Conservation (phyloP, 2,888 invertebrate species). For the Scotopteryx bipunctaria region DNA sequence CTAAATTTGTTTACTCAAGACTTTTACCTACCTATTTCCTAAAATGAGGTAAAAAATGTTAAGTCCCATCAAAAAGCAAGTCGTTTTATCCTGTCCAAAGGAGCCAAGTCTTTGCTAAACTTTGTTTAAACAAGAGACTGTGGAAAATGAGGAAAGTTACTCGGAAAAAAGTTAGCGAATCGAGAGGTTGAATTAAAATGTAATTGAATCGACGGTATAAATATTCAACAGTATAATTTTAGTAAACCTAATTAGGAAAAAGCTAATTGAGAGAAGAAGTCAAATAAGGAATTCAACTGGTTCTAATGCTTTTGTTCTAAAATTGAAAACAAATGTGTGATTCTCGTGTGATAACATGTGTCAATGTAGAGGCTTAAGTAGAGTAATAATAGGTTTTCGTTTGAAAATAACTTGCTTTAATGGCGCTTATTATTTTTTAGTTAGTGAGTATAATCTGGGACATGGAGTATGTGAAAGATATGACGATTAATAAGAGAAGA, state of each 20-base stretch:
- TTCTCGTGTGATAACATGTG: too few species aligned
- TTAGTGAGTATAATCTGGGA: too few species aligned
- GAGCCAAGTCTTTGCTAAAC: conserved; percentile 58
- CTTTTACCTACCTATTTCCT: not conserved
- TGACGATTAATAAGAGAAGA: too few species aligned
- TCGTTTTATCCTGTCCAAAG: conserved; percentile 68
- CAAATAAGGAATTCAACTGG: conserved; percentile 4
- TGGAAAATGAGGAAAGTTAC: conserved; percentile 78
- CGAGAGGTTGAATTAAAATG: conserved; percentile 60
- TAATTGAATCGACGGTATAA: conserved; percentile 57
- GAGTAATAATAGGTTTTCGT: too few species aligned
- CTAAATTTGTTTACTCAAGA: conserved; percentile 11
- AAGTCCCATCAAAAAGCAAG: conserved; percentile 60
- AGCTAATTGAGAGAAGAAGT: conserved; percentile 14
- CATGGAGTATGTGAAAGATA: too few species aligned
- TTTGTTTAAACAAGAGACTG: conserved; percentile 71
- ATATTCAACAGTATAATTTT: conserved; percentile 46
- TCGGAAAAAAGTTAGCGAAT: conserved; percentile 63
- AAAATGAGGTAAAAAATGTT: conserved; percentile 16
- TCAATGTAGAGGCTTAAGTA: too few species aligned
- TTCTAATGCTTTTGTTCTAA: too few species aligned
- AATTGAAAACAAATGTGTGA: too few species aligned
- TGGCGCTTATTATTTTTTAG: too few species aligned
- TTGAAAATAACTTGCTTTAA: too few species aligned
- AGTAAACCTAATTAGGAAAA: conserved; percentile 8